Percentiles rank a stretch among this genome's conserved stretches.
Evolutionary conservation across 2,888 invertebrate species (phyloP).

Genomic region (Anoplius nigerrimus): DNA sequence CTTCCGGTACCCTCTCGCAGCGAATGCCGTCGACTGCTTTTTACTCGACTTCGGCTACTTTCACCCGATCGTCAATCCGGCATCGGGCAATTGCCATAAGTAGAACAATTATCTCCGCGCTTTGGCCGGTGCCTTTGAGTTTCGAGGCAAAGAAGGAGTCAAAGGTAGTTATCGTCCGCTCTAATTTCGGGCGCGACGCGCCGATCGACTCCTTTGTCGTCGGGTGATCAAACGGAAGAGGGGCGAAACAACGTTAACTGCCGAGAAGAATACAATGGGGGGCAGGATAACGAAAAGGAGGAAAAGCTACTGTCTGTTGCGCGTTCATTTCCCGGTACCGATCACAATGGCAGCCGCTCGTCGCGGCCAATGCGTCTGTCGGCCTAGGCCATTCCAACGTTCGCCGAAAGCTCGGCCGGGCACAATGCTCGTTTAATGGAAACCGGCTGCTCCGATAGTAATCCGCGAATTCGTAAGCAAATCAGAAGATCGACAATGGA

Average conservation of each 20-base stretch:
- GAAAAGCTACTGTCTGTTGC: constrained; percentile 1
- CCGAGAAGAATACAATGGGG: neutral
- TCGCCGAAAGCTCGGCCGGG: constrained; percentile 18
- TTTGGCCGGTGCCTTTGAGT: neutral
- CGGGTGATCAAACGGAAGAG: constrained; percentile 16
- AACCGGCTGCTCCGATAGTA: constrained; percentile 30
- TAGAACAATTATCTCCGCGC: too few species aligned
- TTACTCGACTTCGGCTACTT: neutral
- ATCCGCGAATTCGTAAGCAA: constrained; percentile 31
- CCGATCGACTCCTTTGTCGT: constrained; percentile 20
- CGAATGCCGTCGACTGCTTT: neutral
- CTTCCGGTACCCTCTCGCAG: constrained; percentile 1
- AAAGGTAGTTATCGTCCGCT: neutral
- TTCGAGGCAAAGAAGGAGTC: neutral
- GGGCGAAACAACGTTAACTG: constrained; percentile 9
- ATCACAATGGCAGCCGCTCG: neutral
- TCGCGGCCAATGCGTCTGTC: neutral
- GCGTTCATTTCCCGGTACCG: constrained; percentile 16
- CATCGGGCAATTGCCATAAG: too few species aligned
- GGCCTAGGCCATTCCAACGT: constrained; percentile 11
- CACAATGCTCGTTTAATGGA: constrained; percentile 23
- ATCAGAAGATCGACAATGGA: constrained; percentile 31
- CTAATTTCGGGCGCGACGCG: constrained; percentile 6
- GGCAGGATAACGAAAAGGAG: constrained; percentile 1
- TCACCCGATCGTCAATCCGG: too few species aligned